Conservation (phyloP, 2,797 vertebrate genomes). For the Chloroceryle amazona region DNA sequence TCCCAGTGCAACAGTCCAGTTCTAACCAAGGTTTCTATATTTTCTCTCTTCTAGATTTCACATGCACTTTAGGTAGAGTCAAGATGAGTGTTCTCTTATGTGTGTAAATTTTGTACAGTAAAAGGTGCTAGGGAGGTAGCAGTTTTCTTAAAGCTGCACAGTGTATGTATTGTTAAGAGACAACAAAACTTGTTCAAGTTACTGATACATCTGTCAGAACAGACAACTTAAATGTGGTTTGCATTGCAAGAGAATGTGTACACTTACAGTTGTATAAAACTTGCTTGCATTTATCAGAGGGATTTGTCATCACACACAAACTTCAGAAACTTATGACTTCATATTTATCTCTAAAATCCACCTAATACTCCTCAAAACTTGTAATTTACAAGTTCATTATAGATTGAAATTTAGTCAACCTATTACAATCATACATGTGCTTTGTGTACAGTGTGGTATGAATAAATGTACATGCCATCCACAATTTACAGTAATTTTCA, state of each 20-base stretch:
- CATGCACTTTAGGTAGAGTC: conserved; percentile 55
- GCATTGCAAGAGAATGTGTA: neutral
- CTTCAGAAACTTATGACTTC: neutral
- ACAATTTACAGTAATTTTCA: conserved; percentile 7
- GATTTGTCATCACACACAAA: neutral
- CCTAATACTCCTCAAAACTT: neutral
- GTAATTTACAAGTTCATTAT: neutral
- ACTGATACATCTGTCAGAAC: neutral
- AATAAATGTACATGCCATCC: neutral
- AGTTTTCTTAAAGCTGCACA: neutral
- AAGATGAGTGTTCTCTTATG: neutral
- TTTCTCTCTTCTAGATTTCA: neutral
- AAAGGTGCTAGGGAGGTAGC: neutral
- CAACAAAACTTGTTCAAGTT: neutral
- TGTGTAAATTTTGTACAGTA: conserved; percentile 53
- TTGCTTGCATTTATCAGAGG: neutral
- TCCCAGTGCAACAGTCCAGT: neutral
- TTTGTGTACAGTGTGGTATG: conserved; percentile 8
- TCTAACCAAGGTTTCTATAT: neutral
- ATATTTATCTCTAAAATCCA: neutral
- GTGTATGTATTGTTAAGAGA: conserved; percentile 11
- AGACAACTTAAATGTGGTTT: neutral
- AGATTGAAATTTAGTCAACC: neutral
- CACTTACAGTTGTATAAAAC: neutral
- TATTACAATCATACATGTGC: neutral